Base-by-base conservation (phyloP, 2,888 invertebrate species). In the Erebia aethiops region DNA sequence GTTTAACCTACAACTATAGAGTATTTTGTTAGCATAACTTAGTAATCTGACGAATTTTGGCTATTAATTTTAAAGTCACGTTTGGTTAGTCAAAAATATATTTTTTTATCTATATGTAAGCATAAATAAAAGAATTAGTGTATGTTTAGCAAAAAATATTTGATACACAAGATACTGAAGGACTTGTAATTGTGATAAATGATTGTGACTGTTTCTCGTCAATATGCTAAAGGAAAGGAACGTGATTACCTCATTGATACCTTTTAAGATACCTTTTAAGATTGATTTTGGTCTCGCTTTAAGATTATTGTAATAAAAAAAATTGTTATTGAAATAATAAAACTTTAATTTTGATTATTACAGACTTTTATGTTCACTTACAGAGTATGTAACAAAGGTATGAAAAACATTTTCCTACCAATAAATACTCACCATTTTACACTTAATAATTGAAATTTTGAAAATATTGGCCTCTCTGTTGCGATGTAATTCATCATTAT, bases 401-500 rank as follows among this genome's bases (percentile, higher is more conserved):
- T 56, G 54, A 56, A 56, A 56, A 56, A 56, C 54, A 56, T 56
- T 56, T 56, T 56, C 54, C 21, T 56, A 56, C 54, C 54, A 56
- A 56, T n/a, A 56, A 56, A 56, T 56, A 56, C 54, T 56, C 54
- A 21, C 54, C 54, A 56, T 56, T 56, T 56, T 56, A 56, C 54
- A 56, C 54, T 56, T 56, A 56, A 56, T 56, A 56, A 56, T 56
- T 56, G 54, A 56, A 56, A 56, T 56, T 56, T 56, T 56, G 54
- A 56, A 56, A 56, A 56, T 56, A 56, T 56, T 21, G 54, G 54
- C 54, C 54, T 56, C 21, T 56, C 54, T 56, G 54, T 18, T 56
- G 54, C 54, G 54, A 56, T 56, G 54, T 56, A 56, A 56, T 56
- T 56, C 54, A 56, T 56, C 54, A 56, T 43, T 62, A 68, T 63